These are phyloP conservation scores for Oryzias sinensis DNA, from an alignment of 2,797 vertebrate species.

Conservation along the genomic window DNA sequence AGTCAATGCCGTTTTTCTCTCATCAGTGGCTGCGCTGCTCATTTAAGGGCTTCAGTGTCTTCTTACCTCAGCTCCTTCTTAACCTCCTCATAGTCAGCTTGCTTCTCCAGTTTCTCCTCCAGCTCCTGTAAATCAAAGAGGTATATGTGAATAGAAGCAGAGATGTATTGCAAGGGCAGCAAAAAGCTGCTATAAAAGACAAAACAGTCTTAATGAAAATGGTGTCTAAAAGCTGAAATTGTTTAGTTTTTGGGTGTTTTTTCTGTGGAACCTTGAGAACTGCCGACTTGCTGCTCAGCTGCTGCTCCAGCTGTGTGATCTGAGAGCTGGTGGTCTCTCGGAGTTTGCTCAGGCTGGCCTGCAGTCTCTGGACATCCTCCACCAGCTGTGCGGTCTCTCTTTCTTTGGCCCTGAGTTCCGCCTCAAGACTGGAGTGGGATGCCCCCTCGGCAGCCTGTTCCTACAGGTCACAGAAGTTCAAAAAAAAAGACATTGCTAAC, in stretches of 20 bases:
- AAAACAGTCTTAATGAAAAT: not conserved
- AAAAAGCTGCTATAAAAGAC: not conserved
- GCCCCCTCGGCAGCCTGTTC: conserved; percentile 86
- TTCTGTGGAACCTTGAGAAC: conserved; percentile 83
- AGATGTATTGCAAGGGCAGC: conserved; percentile 13
- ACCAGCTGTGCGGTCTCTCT: conserved; percentile 93
- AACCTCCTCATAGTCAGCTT: conserved; percentile 96
- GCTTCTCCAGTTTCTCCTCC: conserved; percentile 95
- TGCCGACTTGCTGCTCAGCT: conserved; percentile 90
- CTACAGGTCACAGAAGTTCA: conserved; percentile 54
- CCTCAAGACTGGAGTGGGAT: conserved; percentile 89
- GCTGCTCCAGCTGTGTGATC: conserved; percentile 93
- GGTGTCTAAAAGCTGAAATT: not conserved
- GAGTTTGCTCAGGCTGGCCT: conserved; percentile 95
- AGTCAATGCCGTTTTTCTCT: too few species aligned
- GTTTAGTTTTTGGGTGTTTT: not conserved
- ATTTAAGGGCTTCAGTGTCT: not conserved
- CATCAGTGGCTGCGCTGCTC: not conserved
- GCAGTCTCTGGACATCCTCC: conserved; percentile 96
- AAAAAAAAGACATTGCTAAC: not conserved
- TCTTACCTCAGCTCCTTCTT: conserved; percentile 98
- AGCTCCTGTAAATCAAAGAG: conserved; percentile 81
- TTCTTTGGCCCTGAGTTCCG: conserved; percentile 94
- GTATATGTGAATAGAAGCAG: not conserved
- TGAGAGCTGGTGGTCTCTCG: conserved; percentile 92